Percentiles rank a stretch among this genome's conserved stretches.
Conservation (phyloP, 2,797 vertebrate species). For the Ambastaia sidthimunki region DNA sequence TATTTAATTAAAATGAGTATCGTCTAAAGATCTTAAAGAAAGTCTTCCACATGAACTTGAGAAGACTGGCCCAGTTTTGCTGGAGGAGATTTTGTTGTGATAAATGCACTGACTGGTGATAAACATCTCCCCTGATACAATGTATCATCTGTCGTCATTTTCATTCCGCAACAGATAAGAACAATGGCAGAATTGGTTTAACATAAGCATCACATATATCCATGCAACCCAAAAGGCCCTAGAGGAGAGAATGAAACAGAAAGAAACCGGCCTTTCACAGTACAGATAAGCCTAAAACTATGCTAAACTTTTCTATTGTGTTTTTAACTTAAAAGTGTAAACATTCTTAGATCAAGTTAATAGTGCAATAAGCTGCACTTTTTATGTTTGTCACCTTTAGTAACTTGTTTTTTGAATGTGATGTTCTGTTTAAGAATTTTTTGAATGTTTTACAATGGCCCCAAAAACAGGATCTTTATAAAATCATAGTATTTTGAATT, state of each 20-base stretch:
- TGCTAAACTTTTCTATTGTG: background rate
- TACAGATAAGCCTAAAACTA: background rate
- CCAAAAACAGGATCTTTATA: too few relatives aligned
- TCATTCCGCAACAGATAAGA: conserved; percentile 58
- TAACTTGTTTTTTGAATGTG: too few relatives aligned
- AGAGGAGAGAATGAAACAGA: background rate
- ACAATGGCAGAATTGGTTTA: conserved; percentile 57
- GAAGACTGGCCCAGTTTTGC: conserved; percentile 54
- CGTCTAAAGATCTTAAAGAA: conserved; percentile 22
- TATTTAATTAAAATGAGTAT: background rate
- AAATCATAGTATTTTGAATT: too few relatives aligned
- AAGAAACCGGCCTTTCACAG: background rate
- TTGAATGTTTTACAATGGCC: too few relatives aligned
- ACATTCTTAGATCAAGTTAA: too few relatives aligned
- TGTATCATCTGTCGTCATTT: conserved; percentile 61
- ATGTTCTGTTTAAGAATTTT: too few relatives aligned
- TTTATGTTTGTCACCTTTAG: too few relatives aligned
- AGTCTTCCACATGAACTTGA: conserved; percentile 63
- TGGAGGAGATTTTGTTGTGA: conserved; percentile 52
- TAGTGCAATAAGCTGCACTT: too few relatives aligned
- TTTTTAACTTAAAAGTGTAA: background rate
- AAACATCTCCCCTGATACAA: conserved; percentile 61
- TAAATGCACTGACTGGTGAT: conserved; percentile 58
- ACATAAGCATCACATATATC: conserved; percentile 56
- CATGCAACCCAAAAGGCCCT: conserved; percentile 36